phyloP scores from a whole-genome alignment of 2,113 vertebrate species.

The Nematolebias whitei region DNA sequence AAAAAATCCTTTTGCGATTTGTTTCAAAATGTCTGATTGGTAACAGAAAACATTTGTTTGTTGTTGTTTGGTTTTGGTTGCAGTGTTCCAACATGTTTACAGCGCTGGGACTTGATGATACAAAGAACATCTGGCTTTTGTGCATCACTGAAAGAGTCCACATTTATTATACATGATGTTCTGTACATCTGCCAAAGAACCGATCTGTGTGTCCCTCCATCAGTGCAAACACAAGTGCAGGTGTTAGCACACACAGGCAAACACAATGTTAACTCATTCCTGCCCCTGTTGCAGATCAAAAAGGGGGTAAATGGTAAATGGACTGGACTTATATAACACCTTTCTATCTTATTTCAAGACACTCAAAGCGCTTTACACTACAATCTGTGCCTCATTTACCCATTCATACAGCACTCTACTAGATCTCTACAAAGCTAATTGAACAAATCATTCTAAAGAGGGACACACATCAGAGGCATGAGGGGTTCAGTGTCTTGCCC shows the following conservation, averaged over 20 bases:
- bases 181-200: conserved; percentile 78
- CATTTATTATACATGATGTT: conserved; percentile 82
- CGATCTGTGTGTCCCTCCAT: conserved; percentile 63
- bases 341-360: no score
- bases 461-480: no score
- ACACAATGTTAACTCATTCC: conserved; percentile 13
- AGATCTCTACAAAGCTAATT: no score
- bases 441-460: no score
- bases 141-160: conserved; percentile 77
- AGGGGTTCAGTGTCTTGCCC: no score
- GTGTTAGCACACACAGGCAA: conserved; percentile 29
- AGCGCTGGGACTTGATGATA: conserved; percentile 58
- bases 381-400: no score
- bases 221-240: conserved; percentile 61
- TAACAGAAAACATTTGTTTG: conserved; percentile 71
- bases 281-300: no score
- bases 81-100: conserved; percentile 70
- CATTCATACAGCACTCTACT: no score
- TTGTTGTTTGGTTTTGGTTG: conserved; percentile 69
- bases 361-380: no score
- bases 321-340: no score
- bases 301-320: no score
- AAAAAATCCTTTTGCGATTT: conserved; percentile 58
- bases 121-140: conserved; percentile 82
- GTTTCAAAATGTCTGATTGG: conserved; percentile 71